Percentiles rank a stretch among this genome's conserved stretches.
phyloP scores from a whole-genome alignment of 2,113 vertebrate species.

The Amblyopsis rosae region DNA sequence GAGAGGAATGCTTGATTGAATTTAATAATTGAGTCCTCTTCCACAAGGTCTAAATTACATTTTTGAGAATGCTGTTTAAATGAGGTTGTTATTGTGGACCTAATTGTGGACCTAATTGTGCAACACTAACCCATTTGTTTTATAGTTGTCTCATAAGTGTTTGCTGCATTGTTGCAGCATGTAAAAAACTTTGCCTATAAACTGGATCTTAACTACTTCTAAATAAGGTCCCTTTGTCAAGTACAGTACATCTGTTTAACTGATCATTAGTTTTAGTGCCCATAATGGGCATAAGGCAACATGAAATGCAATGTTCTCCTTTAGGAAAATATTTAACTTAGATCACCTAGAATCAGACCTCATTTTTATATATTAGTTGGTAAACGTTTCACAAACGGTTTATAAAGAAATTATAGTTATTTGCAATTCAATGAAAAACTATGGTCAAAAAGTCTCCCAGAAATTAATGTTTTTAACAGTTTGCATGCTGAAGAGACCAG shows the following conservation, averaged over 20 bases:
- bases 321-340: constrained; percentile 38
- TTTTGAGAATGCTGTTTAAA: constrained; percentile 33
- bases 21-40: constrained; percentile 31
- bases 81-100: constrained; percentile 7
- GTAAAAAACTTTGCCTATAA: constrained; percentile 20
- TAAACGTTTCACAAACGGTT: not conserved
- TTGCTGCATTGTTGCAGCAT: constrained; percentile 41
- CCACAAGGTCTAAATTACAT: constrained; percentile 31
- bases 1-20: constrained; percentile 51
- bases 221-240: constrained; percentile 20
- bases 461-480: constrained; percentile 16
- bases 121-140: constrained; percentile 44
- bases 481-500: constrained; percentile 23
- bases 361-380: constrained; percentile 1
- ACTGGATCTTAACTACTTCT: constrained; percentile 35
- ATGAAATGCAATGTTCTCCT: constrained; percentile 60
- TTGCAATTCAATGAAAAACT: not conserved
- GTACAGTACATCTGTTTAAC: constrained; percentile 38
- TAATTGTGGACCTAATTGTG: constrained; percentile 27
- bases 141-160: constrained; percentile 24
- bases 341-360: constrained; percentile 27
- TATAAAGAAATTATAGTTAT: not conserved
- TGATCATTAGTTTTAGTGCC: constrained; percentile 37
- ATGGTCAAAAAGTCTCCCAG: constrained; percentile 24
- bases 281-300: constrained; percentile 59